Percentiles rank a stretch among this genome's conserved stretches.
Evolutionary conservation across 2,888 invertebrate genomes (phyloP).

Genomic region (Ferrisia virgata): DNA sequence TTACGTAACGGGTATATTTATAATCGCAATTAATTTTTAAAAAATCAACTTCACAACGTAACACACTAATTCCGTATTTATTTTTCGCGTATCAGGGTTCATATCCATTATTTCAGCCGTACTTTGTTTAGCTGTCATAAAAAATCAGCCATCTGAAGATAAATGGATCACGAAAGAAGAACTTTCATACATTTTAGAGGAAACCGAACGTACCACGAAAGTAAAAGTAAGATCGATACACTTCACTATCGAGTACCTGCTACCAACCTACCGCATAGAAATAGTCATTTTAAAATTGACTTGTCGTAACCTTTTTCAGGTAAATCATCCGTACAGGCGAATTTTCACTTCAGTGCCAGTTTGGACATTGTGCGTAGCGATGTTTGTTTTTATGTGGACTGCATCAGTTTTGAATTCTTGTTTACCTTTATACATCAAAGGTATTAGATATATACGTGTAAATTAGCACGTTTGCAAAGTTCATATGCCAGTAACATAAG

Average conservation of each 20-base stretch:
- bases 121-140: neutral
- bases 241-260: neutral
- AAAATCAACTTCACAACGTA: neutral
- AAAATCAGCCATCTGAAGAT: slow-evolving; percentile 6
- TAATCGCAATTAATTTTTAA: too few species aligned
- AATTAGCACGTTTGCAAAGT: too few species aligned
- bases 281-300: neutral
- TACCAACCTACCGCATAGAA: neutral
- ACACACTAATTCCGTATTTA: too few species aligned
- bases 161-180: neutral
- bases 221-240: neutral
- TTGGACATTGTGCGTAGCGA: neutral
- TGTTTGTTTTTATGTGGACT: neutral
- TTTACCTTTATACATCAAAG: neutral
- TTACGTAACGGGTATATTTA: neutral
- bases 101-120: neutral
- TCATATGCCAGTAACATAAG: too few species aligned
- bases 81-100: neutral
- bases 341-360: neutral
- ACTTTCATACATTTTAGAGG: neutral
- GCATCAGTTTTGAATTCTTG: neutral
- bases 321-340: neutral
- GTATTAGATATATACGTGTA: neutral
- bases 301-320: neutral
- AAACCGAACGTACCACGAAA: neutral